Evolutionary conservation across 2,888 invertebrate genomes (phyloP).

Genomic region (Cheilosia variabilis): DNA sequence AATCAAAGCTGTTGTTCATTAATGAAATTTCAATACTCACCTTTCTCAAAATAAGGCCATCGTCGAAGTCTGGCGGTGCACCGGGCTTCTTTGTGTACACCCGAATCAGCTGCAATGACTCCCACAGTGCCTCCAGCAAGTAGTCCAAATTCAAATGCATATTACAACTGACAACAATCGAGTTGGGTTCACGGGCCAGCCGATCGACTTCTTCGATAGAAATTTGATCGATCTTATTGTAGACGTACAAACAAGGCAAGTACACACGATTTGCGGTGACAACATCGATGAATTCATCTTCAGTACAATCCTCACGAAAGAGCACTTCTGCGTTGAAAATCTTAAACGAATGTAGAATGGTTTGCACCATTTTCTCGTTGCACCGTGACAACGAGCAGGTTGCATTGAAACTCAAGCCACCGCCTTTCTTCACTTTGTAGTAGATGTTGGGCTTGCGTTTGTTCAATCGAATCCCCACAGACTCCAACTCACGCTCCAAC

Average conservation of each 20-base stretch:
- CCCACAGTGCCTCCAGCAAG: constrained; percentile 96
- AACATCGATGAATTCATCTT: constrained; percentile 99
- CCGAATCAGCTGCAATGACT: constrained; percentile 94
- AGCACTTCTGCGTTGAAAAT: constrained; percentile 97
- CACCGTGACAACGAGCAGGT: constrained; percentile 96
- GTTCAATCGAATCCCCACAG: constrained; percentile 98
- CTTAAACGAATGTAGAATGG: constrained; percentile 99
- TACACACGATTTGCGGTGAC: constrained; percentile 98
- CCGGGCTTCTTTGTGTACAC: constrained; percentile 99
- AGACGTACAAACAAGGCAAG: constrained; percentile 98
- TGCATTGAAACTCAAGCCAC: constrained; percentile 98
- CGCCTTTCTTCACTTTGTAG: constrained; percentile 98
- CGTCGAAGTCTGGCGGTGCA: constrained; percentile 97
- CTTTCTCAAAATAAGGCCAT: constrained; percentile 95
- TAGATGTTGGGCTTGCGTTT: constrained; percentile 98
- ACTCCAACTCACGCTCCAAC: constrained; percentile 97
- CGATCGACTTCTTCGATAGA: constrained; percentile 99
- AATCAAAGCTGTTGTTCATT: not conserved
- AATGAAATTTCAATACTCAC: constrained; percentile 78
- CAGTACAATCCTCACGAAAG: constrained; percentile 97
- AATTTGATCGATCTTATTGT: constrained; percentile 99
- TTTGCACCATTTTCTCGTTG: constrained; percentile 98
- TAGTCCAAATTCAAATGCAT: constrained; percentile 99
- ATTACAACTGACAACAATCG: constrained; percentile 98
- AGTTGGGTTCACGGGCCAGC: constrained; percentile 93